Evolutionary conservation across 2,113 vertebrate species (phyloP).

Genomic region (Labrus mixtus): DNA sequence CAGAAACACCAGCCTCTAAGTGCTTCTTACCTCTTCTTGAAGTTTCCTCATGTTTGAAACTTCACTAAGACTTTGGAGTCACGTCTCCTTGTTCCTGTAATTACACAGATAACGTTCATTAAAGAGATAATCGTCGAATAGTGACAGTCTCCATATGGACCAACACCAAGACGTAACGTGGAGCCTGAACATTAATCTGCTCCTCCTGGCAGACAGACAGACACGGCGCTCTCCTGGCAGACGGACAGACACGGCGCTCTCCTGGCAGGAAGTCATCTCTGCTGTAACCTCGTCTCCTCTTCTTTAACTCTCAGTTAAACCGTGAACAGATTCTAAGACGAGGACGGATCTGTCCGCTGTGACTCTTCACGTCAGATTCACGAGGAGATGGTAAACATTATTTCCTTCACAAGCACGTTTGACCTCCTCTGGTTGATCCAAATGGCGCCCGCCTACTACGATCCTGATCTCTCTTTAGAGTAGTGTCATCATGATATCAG

Average conservation of each 20-base stretch:
- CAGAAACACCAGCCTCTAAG: no score
- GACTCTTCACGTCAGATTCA: no score
- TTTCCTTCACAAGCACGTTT: no score
- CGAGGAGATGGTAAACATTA: no score
- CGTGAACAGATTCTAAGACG: no score
- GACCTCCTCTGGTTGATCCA: no score
- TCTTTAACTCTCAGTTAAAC: slow-evolving; percentile 13
- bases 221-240: slow-evolving; percentile 64
- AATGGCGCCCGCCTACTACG: no score
- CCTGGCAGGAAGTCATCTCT: slow-evolving; percentile 55
- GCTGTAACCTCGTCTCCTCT: slow-evolving; percentile 51
- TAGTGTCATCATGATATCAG: no score
- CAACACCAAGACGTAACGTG: slow-evolving; percentile 28
- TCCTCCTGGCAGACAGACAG: slow-evolving; percentile 65
- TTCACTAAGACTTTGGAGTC: slow-evolving; percentile 9
- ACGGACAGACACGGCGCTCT: slow-evolving; percentile 36
- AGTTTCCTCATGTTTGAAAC: neutral
- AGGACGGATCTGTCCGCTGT: no score
- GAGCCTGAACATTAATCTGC: slow-evolving; percentile 32
- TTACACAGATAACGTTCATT: slow-evolving; percentile 14
- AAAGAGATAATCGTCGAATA: slow-evolving; percentile 16
- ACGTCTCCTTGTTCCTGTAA: neutral
- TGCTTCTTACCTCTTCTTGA: no score
- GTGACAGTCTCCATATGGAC: slow-evolving; percentile 20
- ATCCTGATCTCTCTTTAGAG: no score